Evolutionary conservation across 2,797 vertebrate species (phyloP).

Genomic region (Echiichthys vipera): DNA sequence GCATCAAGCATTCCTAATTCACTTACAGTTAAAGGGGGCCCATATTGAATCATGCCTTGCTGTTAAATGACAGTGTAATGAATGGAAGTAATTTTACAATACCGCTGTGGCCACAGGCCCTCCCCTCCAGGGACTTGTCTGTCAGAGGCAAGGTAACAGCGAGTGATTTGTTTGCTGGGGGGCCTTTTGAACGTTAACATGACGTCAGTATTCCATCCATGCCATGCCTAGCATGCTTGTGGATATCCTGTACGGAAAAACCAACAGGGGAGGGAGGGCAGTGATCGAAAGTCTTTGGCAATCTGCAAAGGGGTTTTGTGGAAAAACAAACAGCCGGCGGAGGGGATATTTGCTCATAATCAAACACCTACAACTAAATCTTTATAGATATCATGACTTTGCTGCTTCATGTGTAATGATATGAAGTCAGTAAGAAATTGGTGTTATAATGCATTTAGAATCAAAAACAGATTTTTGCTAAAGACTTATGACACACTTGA

Average conservation of each 20-base stretch:
- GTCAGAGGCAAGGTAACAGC: slow-evolving; percentile 57
- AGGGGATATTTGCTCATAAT: slow-evolving; percentile 11
- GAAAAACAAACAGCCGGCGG: slow-evolving; percentile 48
- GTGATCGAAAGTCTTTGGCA: slow-evolving; percentile 30
- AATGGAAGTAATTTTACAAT: slow-evolving; percentile 76
- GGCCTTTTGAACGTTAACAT: slow-evolving; percentile 26
- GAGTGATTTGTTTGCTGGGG: slow-evolving; percentile 55
- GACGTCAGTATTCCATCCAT: slow-evolving; percentile 48
- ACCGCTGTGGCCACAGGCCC: slow-evolving; percentile 50
- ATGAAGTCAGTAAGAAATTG: neutral
- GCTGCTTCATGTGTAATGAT: neutral
- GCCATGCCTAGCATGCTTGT: slow-evolving; percentile 32
- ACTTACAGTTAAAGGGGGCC: slow-evolving; percentile 53
- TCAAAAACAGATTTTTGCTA: slow-evolving; percentile 2
- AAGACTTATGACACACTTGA: neutral
- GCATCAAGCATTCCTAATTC: slow-evolving; percentile 55
- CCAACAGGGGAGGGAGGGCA: slow-evolving; percentile 36
- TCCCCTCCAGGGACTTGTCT: slow-evolving; percentile 50
- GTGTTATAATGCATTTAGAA: neutral
- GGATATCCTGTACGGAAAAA: slow-evolving; percentile 60
- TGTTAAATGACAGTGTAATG: slow-evolving; percentile 70
- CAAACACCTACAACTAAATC: neutral
- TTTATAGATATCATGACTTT: slow-evolving; percentile 16
- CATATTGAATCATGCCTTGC: slow-evolving; percentile 58
- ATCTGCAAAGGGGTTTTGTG: slow-evolving; percentile 18